Evolutionary conservation across 2,888 invertebrate species (phyloP), one percentile per base, ranked within the genome.

Genomic region (Apotomis turbidana): DNA sequence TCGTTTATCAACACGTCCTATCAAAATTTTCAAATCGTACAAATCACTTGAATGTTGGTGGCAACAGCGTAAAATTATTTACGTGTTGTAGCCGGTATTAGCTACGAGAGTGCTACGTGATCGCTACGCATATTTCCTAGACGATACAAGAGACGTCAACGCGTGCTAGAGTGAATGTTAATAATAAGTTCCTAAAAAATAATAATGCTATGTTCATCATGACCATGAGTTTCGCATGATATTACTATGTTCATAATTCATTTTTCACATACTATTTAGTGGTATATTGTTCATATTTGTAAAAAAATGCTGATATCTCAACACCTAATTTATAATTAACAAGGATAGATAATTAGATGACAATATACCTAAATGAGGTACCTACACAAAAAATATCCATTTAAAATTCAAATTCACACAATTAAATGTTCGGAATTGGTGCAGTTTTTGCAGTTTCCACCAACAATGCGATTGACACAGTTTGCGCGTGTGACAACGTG

Each of bases 141-240:
- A 13, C 10, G n/a, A 46, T 62, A 49, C 9, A 55, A 74, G 71
- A 73, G 74, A 78, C 74, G 70, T 77, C 73, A 75, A 78, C 76
- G 77, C 68, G 71, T 44, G 27, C 27, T 27, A 27, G 61, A 13
- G 8, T 8, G 8, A 71, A 46, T n/a, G 36, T 57, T 44, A 44
- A 55, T 9, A 3, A 55, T 44, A 5, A 44, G 5, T 44, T 44
- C 8, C 44, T 6, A 6, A 44, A 1, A 55, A 27, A 5, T 57
- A 10, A 57, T 10, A 10, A 10, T 57, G 5, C 27, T 5, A 36
- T 57, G 27, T 0, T 55, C 9, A 15, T 55, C 9, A n/a, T 5
- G 5, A 15, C 27, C 9, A n/a, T 5, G 5, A 13, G 3, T 2
- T 27, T 2, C 27, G 27, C 27, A 27, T 27, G 2, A 27, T 27